These are phyloP conservation scores for Motacilla tschutschensis DNA, from an alignment of 2,113 vertebrate genomes.

Conservation along the genomic window DNA sequence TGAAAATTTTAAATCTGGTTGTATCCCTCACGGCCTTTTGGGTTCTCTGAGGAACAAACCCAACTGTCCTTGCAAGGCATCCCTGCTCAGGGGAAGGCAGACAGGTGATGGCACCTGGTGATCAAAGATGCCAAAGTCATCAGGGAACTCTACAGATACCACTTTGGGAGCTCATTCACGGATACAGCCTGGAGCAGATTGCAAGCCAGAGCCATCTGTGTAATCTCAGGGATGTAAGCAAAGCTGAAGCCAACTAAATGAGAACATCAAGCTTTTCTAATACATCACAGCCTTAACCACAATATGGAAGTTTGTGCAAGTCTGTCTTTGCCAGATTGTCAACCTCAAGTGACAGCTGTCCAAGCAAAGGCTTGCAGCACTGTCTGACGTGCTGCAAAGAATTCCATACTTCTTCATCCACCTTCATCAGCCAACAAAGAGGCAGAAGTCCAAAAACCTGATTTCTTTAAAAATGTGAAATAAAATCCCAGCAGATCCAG, in stretches of 20 bases:
- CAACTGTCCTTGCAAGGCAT: conserved; percentile 21
- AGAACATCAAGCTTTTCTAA: conserved; percentile 54
- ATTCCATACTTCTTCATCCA: background rate
- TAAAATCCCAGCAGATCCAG: background rate
- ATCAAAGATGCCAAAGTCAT: conserved; percentile 44
- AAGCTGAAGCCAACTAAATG: conserved; percentile 53
- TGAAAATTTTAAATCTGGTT: background rate
- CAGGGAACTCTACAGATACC: conserved; percentile 19
- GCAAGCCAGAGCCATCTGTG: conserved; percentile 57
- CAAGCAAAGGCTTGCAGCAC: conserved; percentile 28
- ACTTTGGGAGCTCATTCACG: conserved; percentile 34
- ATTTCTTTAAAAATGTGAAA: background rate
- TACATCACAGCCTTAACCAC: conserved; percentile 46
- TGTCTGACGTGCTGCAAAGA: background rate
- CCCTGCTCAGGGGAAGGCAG: background rate
- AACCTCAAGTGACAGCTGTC: conserved; percentile 51
- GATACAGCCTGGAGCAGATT: conserved; percentile 46
- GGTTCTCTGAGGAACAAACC: conserved; percentile 19
- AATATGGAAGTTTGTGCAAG: conserved; percentile 48
- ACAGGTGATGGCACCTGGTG: conserved; percentile 51
- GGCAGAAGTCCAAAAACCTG: background rate
- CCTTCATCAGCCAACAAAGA: background rate
- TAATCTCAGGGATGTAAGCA: conserved; percentile 46
- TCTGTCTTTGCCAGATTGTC: conserved; percentile 54
- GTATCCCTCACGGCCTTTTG: background rate